phyloP scores from a whole-genome alignment of 1,140 invertebrate species.

The Phortica variegata region DNA sequence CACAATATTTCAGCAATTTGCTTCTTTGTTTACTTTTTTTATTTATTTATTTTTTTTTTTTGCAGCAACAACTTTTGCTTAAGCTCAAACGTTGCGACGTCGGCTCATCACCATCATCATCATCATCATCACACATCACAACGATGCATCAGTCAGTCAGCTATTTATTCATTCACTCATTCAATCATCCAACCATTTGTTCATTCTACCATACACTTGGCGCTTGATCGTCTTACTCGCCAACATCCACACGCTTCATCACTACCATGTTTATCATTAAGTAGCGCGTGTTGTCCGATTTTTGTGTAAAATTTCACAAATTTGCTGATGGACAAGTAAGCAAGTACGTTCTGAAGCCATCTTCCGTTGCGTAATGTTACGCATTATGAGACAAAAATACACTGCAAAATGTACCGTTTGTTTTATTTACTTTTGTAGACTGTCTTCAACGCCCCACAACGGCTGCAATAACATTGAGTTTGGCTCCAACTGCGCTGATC shows the following conservation, averaged over 20 bases:
- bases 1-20: too few species aligned
- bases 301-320: conserved; percentile 47
- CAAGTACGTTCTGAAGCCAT: neutral
- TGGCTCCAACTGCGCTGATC: neutral
- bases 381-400: too few species aligned
- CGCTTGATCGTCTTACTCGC: conserved; percentile 9
- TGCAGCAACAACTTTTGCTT: too few species aligned
- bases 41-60: too few species aligned
- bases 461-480: neutral
- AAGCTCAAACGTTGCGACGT: too few species aligned
- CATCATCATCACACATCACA: conserved; percentile 33
- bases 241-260: conserved; percentile 8
- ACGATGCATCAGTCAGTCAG: too few species aligned
- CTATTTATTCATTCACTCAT: too few species aligned
- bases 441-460: conserved; percentile 26
- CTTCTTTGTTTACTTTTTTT: too few species aligned
- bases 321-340: conserved; percentile 37
- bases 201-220: too few species aligned
- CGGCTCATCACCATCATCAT: too few species aligned
- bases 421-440: conserved; percentile 31
- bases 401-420: conserved; percentile 38
- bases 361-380: too few species aligned
- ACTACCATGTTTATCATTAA: conserved; percentile 42
- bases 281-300: conserved; percentile 21
- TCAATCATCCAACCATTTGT: too few species aligned